Evolutionary conservation across 1,140 invertebrate genomes (phyloP), one percentile per base, ranked within the genome.

Genomic region (Trachymyrmex septentrionalis): DNA sequence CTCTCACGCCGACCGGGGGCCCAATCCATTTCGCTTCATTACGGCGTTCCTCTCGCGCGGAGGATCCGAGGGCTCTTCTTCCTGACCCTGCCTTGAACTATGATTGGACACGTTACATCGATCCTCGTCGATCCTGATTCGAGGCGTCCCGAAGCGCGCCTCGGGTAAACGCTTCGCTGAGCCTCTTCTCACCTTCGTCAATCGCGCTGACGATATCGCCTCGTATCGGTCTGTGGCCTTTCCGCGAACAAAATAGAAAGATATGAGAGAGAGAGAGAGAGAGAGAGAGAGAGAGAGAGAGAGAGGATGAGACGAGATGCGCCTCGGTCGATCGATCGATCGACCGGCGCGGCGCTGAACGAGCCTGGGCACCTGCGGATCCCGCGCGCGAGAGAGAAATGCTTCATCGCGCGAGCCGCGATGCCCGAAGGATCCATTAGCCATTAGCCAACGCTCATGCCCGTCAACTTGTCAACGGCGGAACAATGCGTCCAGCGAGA

Each of bases 361-460:
- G 77, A 78, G 77, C 75, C 59, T 7, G 38, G 77, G 67, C 85
- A 89, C 59, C 71, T 77, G 88, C 19, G 77, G 50, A 53, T 57
- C 38, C 44, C 27, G 73, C 44, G 80, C 73, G 69, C 44, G 80
- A 67, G 69, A 63, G 76, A 90, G 69, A 89, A 87, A 78, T 53
- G 44, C 76, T 61, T 44, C 64, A 64, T 21, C 48, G 50, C 77
- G 71, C 71, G 61, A 88, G 19, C 34, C 34, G 80, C 80, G 80
- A 21, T 75, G 71, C 81, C 72, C 61, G 34, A 24, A 78, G 85
- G 87, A 89, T 93, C 92, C 91, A 92, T 93, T 93, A 93, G 92
- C 92, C 91, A 93, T 93, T 93, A 92, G 91, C 85, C 86, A 87
- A 92, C 90, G 81, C 88, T 91, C 88, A 80, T 85, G 84, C 75